phyloP scores from a whole-genome alignment of 2,888 invertebrate species.

The Alviniconcha strummeri region DNA sequence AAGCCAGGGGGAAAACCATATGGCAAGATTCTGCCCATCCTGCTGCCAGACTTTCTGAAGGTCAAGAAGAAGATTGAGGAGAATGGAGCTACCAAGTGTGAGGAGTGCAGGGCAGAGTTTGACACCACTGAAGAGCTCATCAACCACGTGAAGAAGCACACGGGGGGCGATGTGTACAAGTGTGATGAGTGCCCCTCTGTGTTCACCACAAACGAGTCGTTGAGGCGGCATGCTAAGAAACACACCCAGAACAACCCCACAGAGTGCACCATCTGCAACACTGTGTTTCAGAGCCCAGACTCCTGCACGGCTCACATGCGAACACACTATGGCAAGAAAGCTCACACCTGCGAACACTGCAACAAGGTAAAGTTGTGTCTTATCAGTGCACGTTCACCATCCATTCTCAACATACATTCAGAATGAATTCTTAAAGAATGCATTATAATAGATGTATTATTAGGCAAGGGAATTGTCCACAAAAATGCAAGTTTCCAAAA shows the following conservation, averaged over 20 bases:
- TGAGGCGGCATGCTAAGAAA: constrained; percentile 9
- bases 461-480: no score
- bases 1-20: background rate
- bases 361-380: constrained; percentile 6
- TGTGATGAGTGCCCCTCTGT: constrained; percentile 24
- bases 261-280: constrained; percentile 25
- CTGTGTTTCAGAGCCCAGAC: constrained; percentile 15
- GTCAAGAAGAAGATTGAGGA: constrained; percentile 12
- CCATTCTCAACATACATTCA: no score
- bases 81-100: constrained; percentile 9
- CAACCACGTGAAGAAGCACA: constrained; percentile 34
- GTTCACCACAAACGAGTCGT: constrained; percentile 23
- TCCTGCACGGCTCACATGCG: constrained; percentile 31
- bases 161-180: constrained; percentile 17
- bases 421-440: no score
- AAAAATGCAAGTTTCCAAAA: no score
- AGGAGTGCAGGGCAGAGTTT: constrained; percentile 16
- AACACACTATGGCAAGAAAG: constrained; percentile 29
- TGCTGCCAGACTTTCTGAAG: constrained; percentile 24
- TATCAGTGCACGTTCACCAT: no score
- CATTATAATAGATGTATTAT: no score
- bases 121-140: background rate
- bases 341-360: constrained; percentile 29
- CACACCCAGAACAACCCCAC: constrained; percentile 21
- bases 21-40: constrained; percentile 23